A percentile compares a stretch with the other conserved stretches of the same genome.
phyloP scores from a whole-genome alignment of 2,797 vertebrate genomes.

The Sus cebifrons region DNA sequence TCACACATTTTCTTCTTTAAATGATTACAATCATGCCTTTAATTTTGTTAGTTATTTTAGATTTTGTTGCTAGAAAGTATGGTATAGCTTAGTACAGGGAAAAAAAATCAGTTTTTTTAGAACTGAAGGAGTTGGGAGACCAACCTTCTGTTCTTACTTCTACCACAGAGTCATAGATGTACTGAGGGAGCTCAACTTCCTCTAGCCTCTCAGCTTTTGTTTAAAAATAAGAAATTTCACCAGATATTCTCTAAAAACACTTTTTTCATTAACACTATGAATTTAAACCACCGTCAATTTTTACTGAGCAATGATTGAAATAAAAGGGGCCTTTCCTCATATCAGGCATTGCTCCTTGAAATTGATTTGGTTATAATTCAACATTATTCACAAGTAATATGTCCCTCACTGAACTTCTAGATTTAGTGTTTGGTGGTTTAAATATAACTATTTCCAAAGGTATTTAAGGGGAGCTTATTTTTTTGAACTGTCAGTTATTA shows the following conservation, averaged over 20 bases:
- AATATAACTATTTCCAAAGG: neutral
- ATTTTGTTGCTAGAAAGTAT: neutral
- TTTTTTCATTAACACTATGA: neutral
- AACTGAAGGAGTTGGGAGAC: neutral
- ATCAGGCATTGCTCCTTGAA: neutral
- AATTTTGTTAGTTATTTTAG: constrained; percentile 35
- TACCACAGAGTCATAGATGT: neutral
- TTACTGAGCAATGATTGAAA: neutral
- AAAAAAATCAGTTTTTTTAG: neutral
- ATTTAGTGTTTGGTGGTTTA: neutral
- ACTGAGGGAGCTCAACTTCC: neutral
- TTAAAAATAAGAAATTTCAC: neutral
- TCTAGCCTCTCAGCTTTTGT: neutral
- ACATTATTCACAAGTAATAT: neutral
- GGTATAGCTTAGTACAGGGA: no score
- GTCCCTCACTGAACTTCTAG: neutral
- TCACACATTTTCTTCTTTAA: neutral
- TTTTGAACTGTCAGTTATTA: neutral
- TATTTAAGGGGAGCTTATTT: neutral
- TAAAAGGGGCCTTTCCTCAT: neutral
- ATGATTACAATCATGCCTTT: neutral
- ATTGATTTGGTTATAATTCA: neutral
- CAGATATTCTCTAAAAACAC: neutral
- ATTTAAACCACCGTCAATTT: neutral
- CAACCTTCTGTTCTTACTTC: neutral